Conservation (phyloP, 2,888 invertebrate genomes). For the Melieria omissa region DNA sequence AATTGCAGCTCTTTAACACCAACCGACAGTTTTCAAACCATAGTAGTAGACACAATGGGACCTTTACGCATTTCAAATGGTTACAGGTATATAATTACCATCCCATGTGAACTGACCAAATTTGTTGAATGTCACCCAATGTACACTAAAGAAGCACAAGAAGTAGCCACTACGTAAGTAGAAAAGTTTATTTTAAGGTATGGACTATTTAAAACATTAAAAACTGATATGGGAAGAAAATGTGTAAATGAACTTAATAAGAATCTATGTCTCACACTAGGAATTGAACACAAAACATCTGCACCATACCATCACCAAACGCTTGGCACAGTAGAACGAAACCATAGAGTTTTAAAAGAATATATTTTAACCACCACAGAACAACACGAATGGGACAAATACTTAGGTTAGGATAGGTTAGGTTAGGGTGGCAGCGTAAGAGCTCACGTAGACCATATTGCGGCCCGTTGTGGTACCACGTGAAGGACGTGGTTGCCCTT, state of each 20-base stretch:
- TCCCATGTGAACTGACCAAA: too few species aligned
- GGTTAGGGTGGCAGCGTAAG: too few species aligned
- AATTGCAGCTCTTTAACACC: too few species aligned
- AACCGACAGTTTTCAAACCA: not conserved
- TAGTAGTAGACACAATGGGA: not conserved
- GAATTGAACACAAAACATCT: conserved; percentile 17
- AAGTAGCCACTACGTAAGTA: too few species aligned
- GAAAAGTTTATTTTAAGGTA: conserved; percentile 15
- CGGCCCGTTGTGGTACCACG: too few species aligned
- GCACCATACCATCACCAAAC: conserved; percentile 31
- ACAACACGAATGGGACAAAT: conserved; percentile 18
- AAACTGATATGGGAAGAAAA: conserved; percentile 25
- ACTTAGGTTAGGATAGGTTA: too few species aligned
- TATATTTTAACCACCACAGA: conserved; percentile 19
- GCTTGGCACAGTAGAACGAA: conserved; percentile 18
- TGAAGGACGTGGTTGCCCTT: too few species aligned
- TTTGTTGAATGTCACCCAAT: too few species aligned
- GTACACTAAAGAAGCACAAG: too few species aligned
- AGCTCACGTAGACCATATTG: too few species aligned
- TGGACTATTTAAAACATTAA: conserved; percentile 2
- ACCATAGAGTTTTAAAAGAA: conserved; percentile 30
- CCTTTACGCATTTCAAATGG: not conserved
- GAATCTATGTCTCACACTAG: conserved; percentile 18
- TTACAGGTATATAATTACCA: not conserved
- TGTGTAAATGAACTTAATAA: conserved; percentile 28